Evolutionary conservation across 2,888 invertebrate genomes (phyloP), one percentile per base, ranked within the genome.

Genomic region (Phyllotreta cruciferae): DNA sequence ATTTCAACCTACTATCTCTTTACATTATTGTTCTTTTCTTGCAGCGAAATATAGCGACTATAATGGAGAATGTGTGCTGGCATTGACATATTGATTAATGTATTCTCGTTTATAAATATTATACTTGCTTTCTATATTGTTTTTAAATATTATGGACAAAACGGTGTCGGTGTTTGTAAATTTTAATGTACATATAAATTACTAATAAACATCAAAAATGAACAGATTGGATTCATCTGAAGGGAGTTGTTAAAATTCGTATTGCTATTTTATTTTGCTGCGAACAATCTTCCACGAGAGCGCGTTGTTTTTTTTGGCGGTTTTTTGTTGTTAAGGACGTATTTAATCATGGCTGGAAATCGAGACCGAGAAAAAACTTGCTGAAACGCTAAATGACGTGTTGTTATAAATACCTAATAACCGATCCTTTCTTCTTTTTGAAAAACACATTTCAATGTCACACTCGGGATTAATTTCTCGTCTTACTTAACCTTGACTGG

Each of bases 381-480:
- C 61, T 67, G 62, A 67, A 67, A 64, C 58, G 56, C 52, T 50
- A 63, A 65, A 62, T 69, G 70, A 70, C 70, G 70, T 70, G 69
- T 70, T 69, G 62, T 69, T 67, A 69, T 69, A 68, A 70, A 71
- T 70, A 70, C 63, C 64, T 64, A 70, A 68, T 63, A 66, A 60
- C 63, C 61, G 64, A 65, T 68, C 68, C 68, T 68, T 68, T 66
- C 66, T 68, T 69, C 64, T 67, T 66, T 63, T 62, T 61, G 64
- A 72, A 70, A 68, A 68, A 69, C 64, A 68, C 56, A 67, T 71
- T 73, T 75, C 75, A 75, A 75, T 75, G 75, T 75, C 75, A 74
- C 73, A 73, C 74, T 74, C 71, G 71, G 73, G 73, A 73, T 74
- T 74, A 73, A 74, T 74, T 74, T 74, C 74, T 73, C 71, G 72